Evolutionary conservation across 2,113 vertebrate species (phyloP).

Genomic region (Aegotheles bennettii): DNA sequence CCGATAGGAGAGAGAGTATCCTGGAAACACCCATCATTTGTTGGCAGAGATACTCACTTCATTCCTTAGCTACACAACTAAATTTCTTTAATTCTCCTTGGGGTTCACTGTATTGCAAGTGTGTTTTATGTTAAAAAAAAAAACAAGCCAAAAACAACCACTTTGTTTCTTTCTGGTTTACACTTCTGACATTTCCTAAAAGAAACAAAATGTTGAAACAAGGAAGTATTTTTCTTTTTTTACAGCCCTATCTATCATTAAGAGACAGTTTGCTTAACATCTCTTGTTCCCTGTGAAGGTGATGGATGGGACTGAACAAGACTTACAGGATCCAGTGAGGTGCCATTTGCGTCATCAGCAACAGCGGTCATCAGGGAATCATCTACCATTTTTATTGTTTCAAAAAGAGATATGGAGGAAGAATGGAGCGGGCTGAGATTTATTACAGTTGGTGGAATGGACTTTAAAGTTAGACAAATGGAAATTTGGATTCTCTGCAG

Average conservation of each 20-base stretch:
- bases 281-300: background rate
- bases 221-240: background rate
- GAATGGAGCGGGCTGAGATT: background rate
- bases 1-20: background rate
- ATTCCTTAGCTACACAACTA: background rate
- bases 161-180: conserved; percentile 53
- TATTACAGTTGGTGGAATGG: background rate
- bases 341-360: conserved; percentile 1
- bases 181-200: conserved; percentile 33
- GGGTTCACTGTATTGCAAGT: background rate
- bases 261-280: conserved; percentile 25
- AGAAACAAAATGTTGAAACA: conserved; percentile 2
- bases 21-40: conserved; percentile 15
- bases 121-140: background rate
- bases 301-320: background rate
- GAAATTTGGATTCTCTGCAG: conserved; percentile 6
- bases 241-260: conserved; percentile 16
- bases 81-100: background rate
- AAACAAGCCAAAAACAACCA: background rate
- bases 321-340: background rate
- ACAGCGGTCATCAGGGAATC: background rate
- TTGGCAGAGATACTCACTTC: background rate
- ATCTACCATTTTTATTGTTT: background rate
- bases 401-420: background rate
- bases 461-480: background rate